Conservation (phyloP, 2,888 invertebrate species). For the Smittia aterrima region DNA sequence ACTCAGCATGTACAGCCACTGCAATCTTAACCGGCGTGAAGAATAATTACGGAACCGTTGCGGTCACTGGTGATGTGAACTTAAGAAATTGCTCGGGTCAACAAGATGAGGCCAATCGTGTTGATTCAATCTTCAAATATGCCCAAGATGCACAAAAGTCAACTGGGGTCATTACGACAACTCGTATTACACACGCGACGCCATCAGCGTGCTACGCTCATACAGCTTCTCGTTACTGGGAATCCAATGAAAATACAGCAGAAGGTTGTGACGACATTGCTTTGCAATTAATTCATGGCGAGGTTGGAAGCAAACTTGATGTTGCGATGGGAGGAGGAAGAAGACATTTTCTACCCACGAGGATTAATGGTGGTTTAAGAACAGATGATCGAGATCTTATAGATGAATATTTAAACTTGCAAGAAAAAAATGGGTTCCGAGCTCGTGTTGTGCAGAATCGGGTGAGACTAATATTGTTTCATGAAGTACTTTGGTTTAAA, state of each 20-base stretch:
- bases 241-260: slow-evolving; percentile 57
- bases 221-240: slow-evolving; percentile 65
- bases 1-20: slow-evolving; percentile 74
- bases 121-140: slow-evolving; percentile 63
- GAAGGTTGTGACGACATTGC: slow-evolving; percentile 65
- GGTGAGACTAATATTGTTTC: slow-evolving; percentile 58
- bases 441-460: slow-evolving; percentile 56
- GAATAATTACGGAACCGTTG: slow-evolving; percentile 67
- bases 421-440: slow-evolving; percentile 47
- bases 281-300: slow-evolving; percentile 60
- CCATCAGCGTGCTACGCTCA: slow-evolving; percentile 69
- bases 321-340: slow-evolving; percentile 57
- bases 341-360: slow-evolving; percentile 54
- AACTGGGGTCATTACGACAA: slow-evolving; percentile 65
- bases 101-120: slow-evolving; percentile 57
- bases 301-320: slow-evolving; percentile 59
- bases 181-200: slow-evolving; percentile 69
- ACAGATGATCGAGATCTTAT: slow-evolving; percentile 34
- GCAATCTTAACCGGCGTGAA: slow-evolving; percentile 72
- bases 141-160: slow-evolving; percentile 56
- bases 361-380: slow-evolving; percentile 49
- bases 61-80: slow-evolving; percentile 63
- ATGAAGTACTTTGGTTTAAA: slow-evolving; percentile 10
- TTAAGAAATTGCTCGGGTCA: slow-evolving; percentile 62
- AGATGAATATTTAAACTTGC: slow-evolving; percentile 19